Conservation (phyloP, 2,888 invertebrate species). For the Alloplasta piceator region DNA sequence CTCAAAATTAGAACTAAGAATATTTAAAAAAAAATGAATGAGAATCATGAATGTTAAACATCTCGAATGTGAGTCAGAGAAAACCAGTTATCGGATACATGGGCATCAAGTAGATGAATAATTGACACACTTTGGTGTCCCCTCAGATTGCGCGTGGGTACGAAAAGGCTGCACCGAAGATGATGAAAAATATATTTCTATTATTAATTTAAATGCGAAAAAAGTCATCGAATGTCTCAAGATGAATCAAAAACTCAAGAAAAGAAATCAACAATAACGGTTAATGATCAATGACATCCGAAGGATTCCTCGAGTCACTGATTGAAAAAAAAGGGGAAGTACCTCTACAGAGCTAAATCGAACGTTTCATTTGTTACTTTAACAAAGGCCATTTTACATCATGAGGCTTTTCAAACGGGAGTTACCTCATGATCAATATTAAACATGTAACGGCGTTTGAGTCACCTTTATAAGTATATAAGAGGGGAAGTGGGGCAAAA, state of each 20-base stretch:
- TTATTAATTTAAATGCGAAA: too few relatives aligned
- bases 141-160: not conserved
- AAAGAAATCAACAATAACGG: too few relatives aligned
- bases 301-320: too few relatives aligned
- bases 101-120: constrained; percentile 37
- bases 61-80: constrained; percentile 38
- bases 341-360: not conserved
- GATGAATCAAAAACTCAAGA: too few relatives aligned
- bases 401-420: not conserved
- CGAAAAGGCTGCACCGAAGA: not conserved
- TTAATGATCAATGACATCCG: too few relatives aligned
- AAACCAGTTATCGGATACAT: constrained; percentile 52
- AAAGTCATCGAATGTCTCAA: too few relatives aligned
- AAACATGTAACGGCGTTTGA: constrained; percentile 10
- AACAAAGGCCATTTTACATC: constrained; percentile 3
- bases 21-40: not conserved
- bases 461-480: constrained; percentile 4
- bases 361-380: not conserved
- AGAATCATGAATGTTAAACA: constrained; percentile 1
- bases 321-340: too few relatives aligned
- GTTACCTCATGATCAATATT: constrained; percentile 31
- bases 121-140: constrained; percentile 48
- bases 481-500: too few relatives aligned
- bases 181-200: too few relatives aligned
- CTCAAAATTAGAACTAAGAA: not conserved